Conservation (phyloP, 2,888 invertebrate species). For the Pterostichus madidus region DNA sequence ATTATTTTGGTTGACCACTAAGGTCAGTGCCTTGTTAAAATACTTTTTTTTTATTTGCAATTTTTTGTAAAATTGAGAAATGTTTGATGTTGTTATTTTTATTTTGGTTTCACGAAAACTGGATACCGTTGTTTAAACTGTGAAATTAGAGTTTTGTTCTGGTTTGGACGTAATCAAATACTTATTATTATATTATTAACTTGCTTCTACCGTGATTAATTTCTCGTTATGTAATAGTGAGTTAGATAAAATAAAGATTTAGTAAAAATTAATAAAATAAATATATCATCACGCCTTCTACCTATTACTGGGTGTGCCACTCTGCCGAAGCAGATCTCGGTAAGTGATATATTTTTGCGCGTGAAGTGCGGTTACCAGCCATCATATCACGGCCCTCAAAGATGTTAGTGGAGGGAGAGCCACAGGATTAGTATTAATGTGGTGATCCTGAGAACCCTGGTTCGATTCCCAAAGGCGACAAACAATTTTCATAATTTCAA, state of each 20-base stretch:
- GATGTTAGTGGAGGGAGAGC: no score
- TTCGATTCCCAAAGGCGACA: no score
- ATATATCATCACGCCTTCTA: no score
- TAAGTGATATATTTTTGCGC: no score
- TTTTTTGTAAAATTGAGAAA: conserved; percentile 7
- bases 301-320: no score
- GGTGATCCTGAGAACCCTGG: no score
- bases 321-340: no score
- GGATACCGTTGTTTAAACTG: neutral
- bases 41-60: neutral
- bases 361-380: no score
- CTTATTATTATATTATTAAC: neutral
- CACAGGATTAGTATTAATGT: no score
- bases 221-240: neutral
- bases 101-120: neutral
- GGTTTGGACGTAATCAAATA: conserved; percentile 3
- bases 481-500: no score
- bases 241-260: no score
- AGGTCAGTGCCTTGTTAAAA: conserved; percentile 8
- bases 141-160: neutral
- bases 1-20: neutral
- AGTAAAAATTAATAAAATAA: neutral
- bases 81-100: neutral
- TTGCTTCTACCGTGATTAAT: neutral
- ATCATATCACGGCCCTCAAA: no score